Base-by-base conservation (phyloP, 1,140 invertebrate species). In the Patella vulgata region DNA sequence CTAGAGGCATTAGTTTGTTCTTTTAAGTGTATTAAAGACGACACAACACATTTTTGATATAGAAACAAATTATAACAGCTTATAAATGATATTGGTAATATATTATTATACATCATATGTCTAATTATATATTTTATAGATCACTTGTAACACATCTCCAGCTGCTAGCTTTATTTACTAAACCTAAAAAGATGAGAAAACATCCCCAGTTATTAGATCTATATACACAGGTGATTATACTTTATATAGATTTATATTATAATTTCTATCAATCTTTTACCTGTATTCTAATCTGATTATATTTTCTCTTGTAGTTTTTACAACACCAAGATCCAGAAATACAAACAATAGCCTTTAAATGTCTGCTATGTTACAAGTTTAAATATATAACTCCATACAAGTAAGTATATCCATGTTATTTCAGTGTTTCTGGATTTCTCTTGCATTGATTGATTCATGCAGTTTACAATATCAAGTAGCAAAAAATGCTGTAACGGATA, bases 341-440 rank as follows among this genome's bases (percentile, higher is more conserved):
- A 39, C 95, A 97, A 80, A 94, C 92, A 79, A 87, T 89, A 56
- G 91, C 94, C 0, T 85, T 97, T 46, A 91, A 92, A 75, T 97
- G 94, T 82, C 76, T 97, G 4, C 85, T 94, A 58, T 89, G 90
- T 4, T 97, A 96, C 78, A 94, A 92, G 77, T 87, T 90, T 47
- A 91, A 93, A 71, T 89, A 88, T 70, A 66, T 96, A 8, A 79
- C 84, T 0, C 90, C 92, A 2, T 96, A 97, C 73, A 92, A 79
- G 80, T 85, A 68, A 81, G 73, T 73, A 28, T 42, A 31, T 19
- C 17, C 27, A 11, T 23, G 40, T 39, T 56, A 14, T 40, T 50
- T 48, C 9, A 47, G n/a, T 74, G 50, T n/a, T n/a, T n/a, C n/a
- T n/a, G n/a, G n/a, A n/a, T n/a, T n/a, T n/a, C n/a, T n/a, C n/a